Percentiles rank a stretch among this genome's conserved stretches.
These are phyloP conservation scores for Mormyrops boulengeri DNA, from an alignment of 2,797 vertebrate genomes.

Conservation along the genomic window DNA sequence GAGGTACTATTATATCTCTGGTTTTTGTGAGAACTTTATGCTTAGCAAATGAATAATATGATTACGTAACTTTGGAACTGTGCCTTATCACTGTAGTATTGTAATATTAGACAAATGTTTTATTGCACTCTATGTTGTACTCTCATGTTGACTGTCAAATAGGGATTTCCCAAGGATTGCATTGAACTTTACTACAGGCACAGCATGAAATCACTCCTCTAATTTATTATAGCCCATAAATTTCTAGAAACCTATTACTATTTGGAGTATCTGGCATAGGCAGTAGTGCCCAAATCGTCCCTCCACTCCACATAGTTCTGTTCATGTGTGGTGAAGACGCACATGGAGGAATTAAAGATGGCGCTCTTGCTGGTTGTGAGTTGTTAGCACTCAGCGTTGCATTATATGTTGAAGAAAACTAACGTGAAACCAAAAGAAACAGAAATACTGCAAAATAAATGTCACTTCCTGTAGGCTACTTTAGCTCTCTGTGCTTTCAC, in stretches of 20 bases:
- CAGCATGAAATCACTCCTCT: not conserved
- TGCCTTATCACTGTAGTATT: not conserved
- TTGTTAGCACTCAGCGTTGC: not conserved
- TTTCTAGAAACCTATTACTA: not conserved
- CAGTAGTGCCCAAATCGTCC: not conserved
- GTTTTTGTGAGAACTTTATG: not conserved
- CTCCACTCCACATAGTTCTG: not conserved
- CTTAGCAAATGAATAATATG: constrained; percentile 1
- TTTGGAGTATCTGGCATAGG: not conserved
- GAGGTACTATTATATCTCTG: not conserved
- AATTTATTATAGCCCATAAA: constrained; percentile 8
- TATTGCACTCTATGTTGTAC: not conserved
- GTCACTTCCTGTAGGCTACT: not conserved
- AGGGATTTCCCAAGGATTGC: not conserved
- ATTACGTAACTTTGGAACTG: not conserved
- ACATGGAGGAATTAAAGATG: not conserved
- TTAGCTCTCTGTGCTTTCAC: not conserved
- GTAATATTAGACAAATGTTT: not conserved
- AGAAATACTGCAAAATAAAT: not conserved
- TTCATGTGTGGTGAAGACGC: not conserved
- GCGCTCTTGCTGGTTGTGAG: not conserved
- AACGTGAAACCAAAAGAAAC: not conserved
- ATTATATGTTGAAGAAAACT: not conserved
- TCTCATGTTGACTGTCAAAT: not conserved
- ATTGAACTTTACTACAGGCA: not conserved